Evolutionary conservation across 2,113 vertebrate species (phyloP).

Genomic region (Psophia crepitans): DNA sequence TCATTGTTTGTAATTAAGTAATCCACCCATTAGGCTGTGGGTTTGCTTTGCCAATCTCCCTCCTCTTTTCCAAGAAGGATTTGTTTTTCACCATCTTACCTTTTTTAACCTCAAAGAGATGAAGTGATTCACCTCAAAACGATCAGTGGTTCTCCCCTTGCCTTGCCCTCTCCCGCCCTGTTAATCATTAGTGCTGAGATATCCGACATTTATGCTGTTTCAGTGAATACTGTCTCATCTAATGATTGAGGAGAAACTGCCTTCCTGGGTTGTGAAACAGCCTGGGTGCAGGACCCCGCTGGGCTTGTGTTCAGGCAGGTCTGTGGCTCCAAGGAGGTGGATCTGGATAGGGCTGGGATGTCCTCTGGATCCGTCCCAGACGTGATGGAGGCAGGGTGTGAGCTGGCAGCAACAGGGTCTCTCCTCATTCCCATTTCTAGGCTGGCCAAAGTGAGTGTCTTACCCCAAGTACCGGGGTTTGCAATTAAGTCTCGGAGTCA

Average conservation of each 20-base stretch:
- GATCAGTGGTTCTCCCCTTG: background rate
- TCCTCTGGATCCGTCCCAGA: background rate
- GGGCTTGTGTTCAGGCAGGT: background rate
- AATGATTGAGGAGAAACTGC: background rate
- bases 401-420: background rate
- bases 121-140: no score
- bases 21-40: background rate
- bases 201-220: background rate
- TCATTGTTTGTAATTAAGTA: background rate
- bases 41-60: background rate
- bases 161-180: background rate
- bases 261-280: background rate
- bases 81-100: background rate
- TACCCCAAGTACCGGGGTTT: background rate
- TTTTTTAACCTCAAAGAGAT: background rate
- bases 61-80: background rate
- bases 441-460: background rate
- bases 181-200: conserved; percentile 38
- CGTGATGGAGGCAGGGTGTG: background rate
- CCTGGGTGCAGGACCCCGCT: background rate
- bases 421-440: background rate
- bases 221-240: background rate
- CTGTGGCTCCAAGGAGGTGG: fast-evolving
- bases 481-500: fast-evolving
- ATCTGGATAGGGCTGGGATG: background rate